Percentiles rank a stretch among this genome's conserved stretches.
These are phyloP conservation scores for Xiphorhynchus elegans DNA, from an alignment of 2,113 vertebrate genomes.

Conservation along the genomic window DNA sequence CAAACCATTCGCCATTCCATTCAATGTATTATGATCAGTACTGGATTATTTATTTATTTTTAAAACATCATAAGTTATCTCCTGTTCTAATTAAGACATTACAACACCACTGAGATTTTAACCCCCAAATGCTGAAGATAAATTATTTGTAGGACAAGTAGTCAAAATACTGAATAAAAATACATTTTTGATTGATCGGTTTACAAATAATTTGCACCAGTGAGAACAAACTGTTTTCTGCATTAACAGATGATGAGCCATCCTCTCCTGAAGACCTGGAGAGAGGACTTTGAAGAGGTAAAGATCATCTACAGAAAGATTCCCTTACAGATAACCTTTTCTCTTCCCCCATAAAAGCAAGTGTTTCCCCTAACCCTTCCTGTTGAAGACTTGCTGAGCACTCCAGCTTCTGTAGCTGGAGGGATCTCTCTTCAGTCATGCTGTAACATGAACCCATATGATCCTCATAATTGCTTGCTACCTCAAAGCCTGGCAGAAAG, in stretches of 20 bases:
- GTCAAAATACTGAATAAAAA: conserved; percentile 45
- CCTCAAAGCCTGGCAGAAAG: not conserved
- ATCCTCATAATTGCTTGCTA: not conserved
- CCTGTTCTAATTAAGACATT: conserved; percentile 74
- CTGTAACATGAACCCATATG: not conserved
- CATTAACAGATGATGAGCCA: not conserved
- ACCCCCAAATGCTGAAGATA: conserved; percentile 40
- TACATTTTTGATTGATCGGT: not conserved
- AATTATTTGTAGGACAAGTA: conserved; percentile 42
- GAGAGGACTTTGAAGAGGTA: not conserved
- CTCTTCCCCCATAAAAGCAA: not conserved
- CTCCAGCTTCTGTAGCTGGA: not conserved
- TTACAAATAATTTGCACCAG: conserved; percentile 29
- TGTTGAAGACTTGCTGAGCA: not conserved
- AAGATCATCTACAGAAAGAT: not conserved
- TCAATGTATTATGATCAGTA: conserved; percentile 71
- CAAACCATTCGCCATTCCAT: conserved; percentile 67
- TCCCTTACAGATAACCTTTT: not conserved
- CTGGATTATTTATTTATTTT: conserved; percentile 41
- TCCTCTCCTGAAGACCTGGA: not conserved
- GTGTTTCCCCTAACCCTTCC: not conserved
- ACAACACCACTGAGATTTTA: conserved; percentile 60
- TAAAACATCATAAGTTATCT: conserved; percentile 68
- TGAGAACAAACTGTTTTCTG: not conserved
- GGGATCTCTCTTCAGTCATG: not conserved